Evolutionary conservation across 2,888 invertebrate species (phyloP).

Genomic region (Digitonthophagus gazella): DNA sequence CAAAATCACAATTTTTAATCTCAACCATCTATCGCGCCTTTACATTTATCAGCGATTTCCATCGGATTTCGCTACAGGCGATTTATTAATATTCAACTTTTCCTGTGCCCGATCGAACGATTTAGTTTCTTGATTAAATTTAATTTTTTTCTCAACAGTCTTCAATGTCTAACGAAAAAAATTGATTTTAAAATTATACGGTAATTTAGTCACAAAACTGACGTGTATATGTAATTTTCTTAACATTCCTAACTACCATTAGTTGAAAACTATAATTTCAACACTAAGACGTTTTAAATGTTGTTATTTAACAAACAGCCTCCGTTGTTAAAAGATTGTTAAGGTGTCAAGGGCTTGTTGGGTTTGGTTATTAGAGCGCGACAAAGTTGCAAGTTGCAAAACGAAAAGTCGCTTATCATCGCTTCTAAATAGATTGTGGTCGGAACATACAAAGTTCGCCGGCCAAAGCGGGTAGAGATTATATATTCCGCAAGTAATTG

Average conservation of each 20-base stretch:
- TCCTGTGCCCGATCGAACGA: neutral
- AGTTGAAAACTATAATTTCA: neutral
- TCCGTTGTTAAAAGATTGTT: too few relatives aligned
- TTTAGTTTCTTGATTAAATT: neutral
- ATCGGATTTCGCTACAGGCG: neutral
- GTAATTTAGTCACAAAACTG: neutral
- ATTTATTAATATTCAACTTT: neutral
- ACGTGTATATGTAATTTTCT: neutral
- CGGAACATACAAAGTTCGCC: neutral
- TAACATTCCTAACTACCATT: neutral
- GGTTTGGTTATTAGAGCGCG: too few relatives aligned
- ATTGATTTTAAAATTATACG: too few relatives aligned
- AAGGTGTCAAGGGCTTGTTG: too few relatives aligned
- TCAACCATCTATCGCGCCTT: neutral
- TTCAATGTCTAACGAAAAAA: too few relatives aligned
- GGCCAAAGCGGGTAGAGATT: neutral
- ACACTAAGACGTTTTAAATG: neutral
- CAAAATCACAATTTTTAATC: neutral
- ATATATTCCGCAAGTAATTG: neutral
- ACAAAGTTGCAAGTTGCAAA: too few relatives aligned
- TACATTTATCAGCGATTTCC: neutral
- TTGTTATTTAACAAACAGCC: neutral
- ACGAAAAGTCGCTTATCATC: too few relatives aligned
- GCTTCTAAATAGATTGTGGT: neutral
- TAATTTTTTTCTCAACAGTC: too few relatives aligned